Percentiles rank a stretch among this genome's conserved stretches.
phyloP scores from a whole-genome alignment of 2,888 invertebrate genomes.

The Pseudolycoriella hygida region DNA sequence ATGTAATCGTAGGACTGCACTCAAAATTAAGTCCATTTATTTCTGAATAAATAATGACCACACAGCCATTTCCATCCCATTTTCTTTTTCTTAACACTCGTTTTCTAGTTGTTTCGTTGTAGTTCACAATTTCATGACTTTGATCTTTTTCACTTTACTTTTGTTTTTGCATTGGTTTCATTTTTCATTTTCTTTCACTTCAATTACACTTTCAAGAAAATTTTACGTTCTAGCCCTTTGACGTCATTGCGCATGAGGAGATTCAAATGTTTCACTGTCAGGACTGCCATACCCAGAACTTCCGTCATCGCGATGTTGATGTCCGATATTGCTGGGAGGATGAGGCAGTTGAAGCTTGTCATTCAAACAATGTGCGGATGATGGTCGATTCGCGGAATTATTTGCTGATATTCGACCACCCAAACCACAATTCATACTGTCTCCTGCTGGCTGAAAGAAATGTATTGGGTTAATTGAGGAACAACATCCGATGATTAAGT shows the following conservation, averaged over 20 bases:
- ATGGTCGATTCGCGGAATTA: not conserved
- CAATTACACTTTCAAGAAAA: not conserved
- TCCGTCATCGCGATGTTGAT: slow-evolving; percentile 26
- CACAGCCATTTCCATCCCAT: too few species aligned
- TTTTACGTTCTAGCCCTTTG: not conserved
- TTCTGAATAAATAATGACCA: too few species aligned
- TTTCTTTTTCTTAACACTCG: too few species aligned
- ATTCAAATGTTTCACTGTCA: slow-evolving; percentile 44
- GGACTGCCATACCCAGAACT: slow-evolving; percentile 64
- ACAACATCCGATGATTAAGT: too few species aligned
- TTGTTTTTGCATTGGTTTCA: too few species aligned
- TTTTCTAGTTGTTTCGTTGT: too few species aligned
- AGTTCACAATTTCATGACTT: too few species aligned
- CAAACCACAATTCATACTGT: not conserved
- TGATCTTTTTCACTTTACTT: too few species aligned
- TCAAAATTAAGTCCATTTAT: too few species aligned
- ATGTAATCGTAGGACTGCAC: too few species aligned
- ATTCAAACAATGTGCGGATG: not conserved
- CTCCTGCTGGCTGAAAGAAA: slow-evolving; percentile 1
- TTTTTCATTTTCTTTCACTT: too few species aligned
- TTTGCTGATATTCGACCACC: not conserved
- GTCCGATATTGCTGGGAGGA: not conserved
- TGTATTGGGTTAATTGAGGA: too few species aligned
- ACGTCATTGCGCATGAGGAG: slow-evolving; percentile 26
- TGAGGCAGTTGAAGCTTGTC: not conserved